These are phyloP conservation scores for Drosophila dunni DNA, from an alignment of 1,140 invertebrate genomes.

Conservation along the genomic window DNA sequence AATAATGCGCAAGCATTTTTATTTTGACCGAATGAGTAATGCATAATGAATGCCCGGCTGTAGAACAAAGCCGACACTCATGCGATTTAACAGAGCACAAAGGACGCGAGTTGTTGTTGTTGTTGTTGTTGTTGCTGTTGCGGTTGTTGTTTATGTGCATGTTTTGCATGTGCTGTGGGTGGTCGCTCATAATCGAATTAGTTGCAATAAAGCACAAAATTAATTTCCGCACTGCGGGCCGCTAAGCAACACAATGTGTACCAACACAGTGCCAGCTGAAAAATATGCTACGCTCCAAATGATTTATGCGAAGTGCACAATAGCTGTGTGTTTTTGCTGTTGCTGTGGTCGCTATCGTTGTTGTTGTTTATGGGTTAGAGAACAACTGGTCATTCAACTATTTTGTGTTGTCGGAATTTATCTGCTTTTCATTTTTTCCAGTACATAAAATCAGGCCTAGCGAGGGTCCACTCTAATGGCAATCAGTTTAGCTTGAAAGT, in stretches of 20 bases:
- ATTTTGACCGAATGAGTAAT: conserved; percentile 42
- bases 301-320: conserved; percentile 34
- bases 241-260: conserved; percentile 51
- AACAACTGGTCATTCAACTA: conserved; percentile 18
- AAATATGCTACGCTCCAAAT: conserved; percentile 36
- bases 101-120: conserved; percentile 18
- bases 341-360: background rate
- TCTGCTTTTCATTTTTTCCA: conserved; percentile 42
- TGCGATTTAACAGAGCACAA: conserved; percentile 42
- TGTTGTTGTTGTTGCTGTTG: conserved; percentile 26
- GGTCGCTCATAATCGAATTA: conserved; percentile 72
- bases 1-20: conserved; percentile 45
- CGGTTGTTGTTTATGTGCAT: conserved; percentile 36
- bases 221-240: conserved; percentile 69
- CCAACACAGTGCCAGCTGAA: conserved; percentile 23
- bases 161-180: conserved; percentile 45
- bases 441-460: conserved; percentile 45
- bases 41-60: conserved; percentile 42
- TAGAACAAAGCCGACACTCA: background rate
- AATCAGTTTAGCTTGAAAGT: conserved; percentile 40
- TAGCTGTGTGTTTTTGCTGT: background rate
- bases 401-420: conserved; percentile 16
- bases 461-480: conserved; percentile 37
- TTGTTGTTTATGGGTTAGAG: conserved; percentile 4
- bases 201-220: conserved; percentile 78